A percentile compares a stretch with the other conserved stretches of the same genome.
phyloP scores from a whole-genome alignment of 1,140 invertebrate species.

The Mya arenaria region DNA sequence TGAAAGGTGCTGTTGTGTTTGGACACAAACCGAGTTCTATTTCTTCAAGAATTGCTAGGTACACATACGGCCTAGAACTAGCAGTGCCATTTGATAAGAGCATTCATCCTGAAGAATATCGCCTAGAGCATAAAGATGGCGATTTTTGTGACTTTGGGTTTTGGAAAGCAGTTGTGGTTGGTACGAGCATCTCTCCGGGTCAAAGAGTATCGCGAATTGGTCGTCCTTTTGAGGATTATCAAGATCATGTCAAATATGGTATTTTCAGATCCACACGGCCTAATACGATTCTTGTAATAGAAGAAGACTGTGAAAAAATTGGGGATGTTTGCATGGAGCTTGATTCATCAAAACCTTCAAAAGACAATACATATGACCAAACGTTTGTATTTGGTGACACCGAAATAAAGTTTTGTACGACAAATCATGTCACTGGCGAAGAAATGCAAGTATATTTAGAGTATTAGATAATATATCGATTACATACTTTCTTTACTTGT shows the following conservation, averaged over 20 bases:
- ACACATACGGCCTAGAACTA: slow-evolving; percentile 3
- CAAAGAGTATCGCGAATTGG: not conserved
- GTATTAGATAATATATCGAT: too few species aligned
- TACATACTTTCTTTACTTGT: too few species aligned
- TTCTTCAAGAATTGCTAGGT: slow-evolving; percentile 6
- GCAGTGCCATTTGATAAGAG: not conserved
- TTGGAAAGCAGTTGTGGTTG: not conserved
- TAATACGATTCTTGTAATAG: not conserved
- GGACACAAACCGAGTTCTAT: slow-evolving; percentile 31
- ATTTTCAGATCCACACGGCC: not conserved
- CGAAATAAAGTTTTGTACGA: not conserved
- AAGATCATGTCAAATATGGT: not conserved
- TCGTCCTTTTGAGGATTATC: not conserved
- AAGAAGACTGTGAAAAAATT: not conserved
- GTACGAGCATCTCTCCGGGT: not conserved
- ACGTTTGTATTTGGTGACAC: slow-evolving; percentile 7
- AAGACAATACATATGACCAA: not conserved
- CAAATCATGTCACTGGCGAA: not conserved
- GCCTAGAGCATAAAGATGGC: not conserved
- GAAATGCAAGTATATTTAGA: too few species aligned
- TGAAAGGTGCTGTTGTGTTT: slow-evolving; percentile 57
- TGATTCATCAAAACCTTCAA: not conserved
- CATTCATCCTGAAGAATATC: not conserved
- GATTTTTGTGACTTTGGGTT: not conserved
- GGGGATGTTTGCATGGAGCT: not conserved